Evolutionary conservation across 2,113 vertebrate genomes (phyloP).

Genomic region (Octodon degus): DNA sequence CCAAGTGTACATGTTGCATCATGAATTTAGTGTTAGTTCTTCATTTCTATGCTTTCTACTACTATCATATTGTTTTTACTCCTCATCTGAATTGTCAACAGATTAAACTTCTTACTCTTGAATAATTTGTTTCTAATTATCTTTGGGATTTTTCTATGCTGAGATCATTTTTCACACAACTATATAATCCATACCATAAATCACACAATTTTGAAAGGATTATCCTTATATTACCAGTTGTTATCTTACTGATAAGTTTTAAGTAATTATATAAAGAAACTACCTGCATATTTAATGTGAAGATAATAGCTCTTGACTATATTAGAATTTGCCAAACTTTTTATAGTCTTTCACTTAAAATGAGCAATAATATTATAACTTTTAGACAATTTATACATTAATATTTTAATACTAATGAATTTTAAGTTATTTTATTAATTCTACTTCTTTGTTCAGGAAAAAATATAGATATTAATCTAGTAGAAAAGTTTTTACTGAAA

Average conservation of each 20-base stretch:
- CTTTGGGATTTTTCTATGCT: not conserved
- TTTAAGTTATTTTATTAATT: not conserved
- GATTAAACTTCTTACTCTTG: not conserved
- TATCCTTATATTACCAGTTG: constrained; percentile 6
- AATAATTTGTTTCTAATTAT: not conserved
- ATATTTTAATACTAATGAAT: not conserved
- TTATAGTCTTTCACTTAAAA: not conserved
- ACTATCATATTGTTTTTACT: not conserved
- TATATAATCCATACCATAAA: not conserved
- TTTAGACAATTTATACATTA: constrained; percentile 9
- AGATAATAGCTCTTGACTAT: not conserved
- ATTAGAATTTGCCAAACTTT: not conserved
- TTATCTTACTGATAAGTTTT: not conserved
- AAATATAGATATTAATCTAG: not conserved
- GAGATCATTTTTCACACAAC: constrained; percentile 42
- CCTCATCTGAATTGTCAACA: not conserved
- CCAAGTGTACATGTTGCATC: not conserved
- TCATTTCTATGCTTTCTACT: not conserved
- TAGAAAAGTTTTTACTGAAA: not conserved
- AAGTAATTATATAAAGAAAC: not conserved
- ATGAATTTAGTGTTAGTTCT: not conserved
- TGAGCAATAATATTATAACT: not conserved
- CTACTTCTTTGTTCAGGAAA: not conserved
- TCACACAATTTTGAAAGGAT: not conserved
- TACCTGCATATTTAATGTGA: not conserved